Evolutionary conservation across 2,113 vertebrate species (phyloP).

Genomic region (Melierax canorus): DNA sequence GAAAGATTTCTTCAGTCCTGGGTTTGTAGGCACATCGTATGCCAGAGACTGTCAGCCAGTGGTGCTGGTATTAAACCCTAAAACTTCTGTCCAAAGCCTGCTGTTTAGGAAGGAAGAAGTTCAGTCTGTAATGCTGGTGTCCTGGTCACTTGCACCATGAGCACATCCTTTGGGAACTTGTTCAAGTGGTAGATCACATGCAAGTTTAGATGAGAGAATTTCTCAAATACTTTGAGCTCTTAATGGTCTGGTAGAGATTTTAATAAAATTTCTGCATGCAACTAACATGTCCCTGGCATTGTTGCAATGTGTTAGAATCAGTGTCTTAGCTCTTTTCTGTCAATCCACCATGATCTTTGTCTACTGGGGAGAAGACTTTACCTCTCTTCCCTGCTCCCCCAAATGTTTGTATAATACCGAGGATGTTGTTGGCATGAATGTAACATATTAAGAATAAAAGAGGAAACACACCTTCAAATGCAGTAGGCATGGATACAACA

Average conservation of each 20-base stretch:
- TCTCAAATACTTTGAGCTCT: conserved; percentile 4
- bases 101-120: background rate
- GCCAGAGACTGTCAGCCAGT: background rate
- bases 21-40: background rate
- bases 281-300: background rate
- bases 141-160: background rate
- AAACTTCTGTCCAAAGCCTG: background rate
- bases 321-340: background rate
- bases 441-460: background rate
- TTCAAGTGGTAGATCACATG: background rate
- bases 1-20: background rate
- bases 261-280: background rate
- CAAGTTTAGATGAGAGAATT: background rate
- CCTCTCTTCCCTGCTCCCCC: background rate
- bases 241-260: background rate
- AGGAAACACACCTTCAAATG: background rate
- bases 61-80: background rate
- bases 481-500: background rate
- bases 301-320: background rate
- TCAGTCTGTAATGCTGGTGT: background rate
- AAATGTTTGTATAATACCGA: background rate
- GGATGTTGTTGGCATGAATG: background rate
- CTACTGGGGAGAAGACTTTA: background rate
- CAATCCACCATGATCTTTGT: background rate
- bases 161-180: background rate